These are phyloP conservation scores for Tachypleus tridentatus DNA, from an alignment of 1,140 invertebrate species.

Conservation along the genomic window DNA sequence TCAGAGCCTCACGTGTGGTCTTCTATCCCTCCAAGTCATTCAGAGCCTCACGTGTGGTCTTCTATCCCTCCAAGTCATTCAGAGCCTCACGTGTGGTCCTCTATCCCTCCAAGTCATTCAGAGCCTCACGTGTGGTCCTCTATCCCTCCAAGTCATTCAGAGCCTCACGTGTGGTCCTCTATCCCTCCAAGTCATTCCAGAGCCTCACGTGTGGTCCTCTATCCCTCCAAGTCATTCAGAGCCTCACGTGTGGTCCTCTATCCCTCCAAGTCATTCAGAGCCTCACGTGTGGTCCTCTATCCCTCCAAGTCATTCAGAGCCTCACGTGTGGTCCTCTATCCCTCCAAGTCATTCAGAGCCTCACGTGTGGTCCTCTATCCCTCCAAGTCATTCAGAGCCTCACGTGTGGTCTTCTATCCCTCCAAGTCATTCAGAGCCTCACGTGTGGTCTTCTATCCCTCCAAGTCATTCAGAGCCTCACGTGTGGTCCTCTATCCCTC, in stretches of 20 bases:
- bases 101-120: slow-evolving; percentile 24
- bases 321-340: slow-evolving; percentile 40
- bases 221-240: slow-evolving; percentile 25
- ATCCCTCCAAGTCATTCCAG: slow-evolving; percentile 26
- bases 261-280: slow-evolving; percentile 31
- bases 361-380: slow-evolving; percentile 39
- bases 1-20: slow-evolving; percentile 52
- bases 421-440: slow-evolving; percentile 44
- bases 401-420: slow-evolving; percentile 30
- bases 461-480: slow-evolving; percentile 44
- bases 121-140: slow-evolving; percentile 49
- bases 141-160: slow-evolving; percentile 25
- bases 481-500: no score
- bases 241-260: slow-evolving; percentile 49
- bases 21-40: slow-evolving; percentile 13
- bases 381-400: slow-evolving; percentile 41
- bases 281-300: slow-evolving; percentile 44
- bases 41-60: slow-evolving; percentile 52
- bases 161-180: slow-evolving; percentile 49
- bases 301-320: slow-evolving; percentile 35
- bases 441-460: no score
- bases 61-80: slow-evolving; percentile 13
- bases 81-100: slow-evolving; percentile 52
- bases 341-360: slow-evolving; percentile 36
- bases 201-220: slow-evolving; percentile 49